Conservation (phyloP, 2,888 invertebrate species). For the Erannis defoliaria region DNA sequence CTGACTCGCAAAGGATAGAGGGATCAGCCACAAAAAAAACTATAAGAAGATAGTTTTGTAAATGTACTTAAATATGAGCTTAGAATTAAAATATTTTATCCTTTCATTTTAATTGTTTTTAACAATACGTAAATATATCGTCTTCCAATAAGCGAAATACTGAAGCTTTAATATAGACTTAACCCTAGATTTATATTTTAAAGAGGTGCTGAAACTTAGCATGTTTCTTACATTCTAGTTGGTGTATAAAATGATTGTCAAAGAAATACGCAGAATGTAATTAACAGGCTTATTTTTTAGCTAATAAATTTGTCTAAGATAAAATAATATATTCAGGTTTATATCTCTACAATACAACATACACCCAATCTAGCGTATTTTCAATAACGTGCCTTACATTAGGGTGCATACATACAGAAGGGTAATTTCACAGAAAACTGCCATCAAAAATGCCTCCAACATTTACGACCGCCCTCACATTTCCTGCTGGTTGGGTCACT, state of each 20-base stretch:
- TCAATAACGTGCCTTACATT: too few species aligned
- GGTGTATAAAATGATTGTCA: not conserved
- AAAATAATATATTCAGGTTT: not conserved
- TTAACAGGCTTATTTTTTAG: not conserved
- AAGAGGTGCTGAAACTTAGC: slow-evolving; percentile 55
- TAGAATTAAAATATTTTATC: not conserved
- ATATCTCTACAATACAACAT: too few species aligned
- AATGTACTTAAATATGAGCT: slow-evolving; percentile 3
- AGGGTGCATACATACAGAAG: not conserved
- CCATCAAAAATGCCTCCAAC: not conserved
- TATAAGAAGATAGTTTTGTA: not conserved
- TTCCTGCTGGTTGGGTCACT: slow-evolving; percentile 33
- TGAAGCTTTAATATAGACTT: slow-evolving; percentile 78
- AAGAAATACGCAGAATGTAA: not conserved
- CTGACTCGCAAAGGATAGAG: too few species aligned
- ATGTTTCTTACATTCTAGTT: not conserved
- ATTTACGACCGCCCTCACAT: slow-evolving; percentile 8
- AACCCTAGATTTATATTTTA: slow-evolving; percentile 58
- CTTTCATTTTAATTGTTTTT: slow-evolving; percentile 26
- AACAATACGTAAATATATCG: slow-evolving; percentile 55
- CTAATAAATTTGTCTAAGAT: not conserved
- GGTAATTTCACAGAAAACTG: slow-evolving; percentile 1
- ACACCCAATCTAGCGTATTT: too few species aligned
- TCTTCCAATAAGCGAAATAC: slow-evolving; percentile 76
- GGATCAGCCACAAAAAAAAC: too few species aligned